Percentiles rank a stretch among this genome's conserved stretches.
Conservation (phyloP, 2,797 vertebrate species). For the Mus minutoides region DNA sequence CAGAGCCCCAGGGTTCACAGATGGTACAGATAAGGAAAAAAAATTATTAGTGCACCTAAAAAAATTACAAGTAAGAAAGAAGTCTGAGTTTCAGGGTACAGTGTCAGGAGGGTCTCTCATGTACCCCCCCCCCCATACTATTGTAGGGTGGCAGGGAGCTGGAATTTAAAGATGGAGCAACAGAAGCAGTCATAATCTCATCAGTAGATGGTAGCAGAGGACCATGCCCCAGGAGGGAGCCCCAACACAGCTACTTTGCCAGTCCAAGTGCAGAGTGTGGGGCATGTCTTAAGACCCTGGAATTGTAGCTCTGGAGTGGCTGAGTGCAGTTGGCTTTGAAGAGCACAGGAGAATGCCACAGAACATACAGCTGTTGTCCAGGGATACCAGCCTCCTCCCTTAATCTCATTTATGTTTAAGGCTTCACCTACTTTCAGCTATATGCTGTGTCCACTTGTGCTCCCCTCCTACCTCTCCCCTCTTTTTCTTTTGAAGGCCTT, state of each 20-base stretch:
- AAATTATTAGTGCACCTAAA: conserved; percentile 13
- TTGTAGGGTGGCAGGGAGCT: neutral
- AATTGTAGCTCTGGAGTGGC: neutral
- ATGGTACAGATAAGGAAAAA: conserved; percentile 6
- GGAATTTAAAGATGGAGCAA: conserved; percentile 18
- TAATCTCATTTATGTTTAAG: conserved; percentile 15
- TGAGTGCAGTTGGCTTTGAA: neutral
- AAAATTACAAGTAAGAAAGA: conserved; percentile 5
- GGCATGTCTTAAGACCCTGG: neutral
- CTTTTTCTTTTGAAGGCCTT: neutral
- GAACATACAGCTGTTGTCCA: neutral
- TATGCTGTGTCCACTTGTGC: neutral
- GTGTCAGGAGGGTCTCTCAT: neutral
- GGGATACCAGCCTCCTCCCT: neutral
- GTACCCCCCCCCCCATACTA: neutral
- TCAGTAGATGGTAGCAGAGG: conserved; percentile 68
- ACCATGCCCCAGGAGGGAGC: conserved; percentile 3
- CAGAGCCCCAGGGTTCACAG: neutral
- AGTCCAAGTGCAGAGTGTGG: conserved; percentile 3
- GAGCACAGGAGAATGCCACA: neutral
- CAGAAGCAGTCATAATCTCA: conserved; percentile 54
- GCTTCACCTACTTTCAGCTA: conserved; percentile 1
- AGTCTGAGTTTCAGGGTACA: conserved; percentile 8
- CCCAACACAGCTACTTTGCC: neutral
- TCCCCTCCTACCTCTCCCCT: neutral